Evolutionary conservation across 1,140 invertebrate species (phyloP).

Genomic region (Drosophila suzukii): DNA sequence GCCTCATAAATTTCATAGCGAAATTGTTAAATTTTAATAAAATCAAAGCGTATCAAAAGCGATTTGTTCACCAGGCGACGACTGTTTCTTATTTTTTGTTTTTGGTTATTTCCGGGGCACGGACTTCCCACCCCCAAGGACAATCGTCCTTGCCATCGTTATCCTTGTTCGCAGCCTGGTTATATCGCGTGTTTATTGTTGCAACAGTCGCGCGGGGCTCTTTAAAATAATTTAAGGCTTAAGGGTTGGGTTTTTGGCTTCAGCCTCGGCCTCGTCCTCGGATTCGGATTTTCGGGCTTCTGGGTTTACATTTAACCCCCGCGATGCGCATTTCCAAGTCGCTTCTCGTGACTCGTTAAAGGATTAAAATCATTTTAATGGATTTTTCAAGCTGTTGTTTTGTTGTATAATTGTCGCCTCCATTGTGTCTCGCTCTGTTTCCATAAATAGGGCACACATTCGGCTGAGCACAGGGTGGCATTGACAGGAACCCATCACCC

Average conservation of each 20-base stretch:
- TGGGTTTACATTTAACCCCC: constrained; percentile 24
- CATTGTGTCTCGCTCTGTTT: constrained; percentile 46
- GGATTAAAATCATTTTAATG: constrained; percentile 83
- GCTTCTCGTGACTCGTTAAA: constrained; percentile 78
- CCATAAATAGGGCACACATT: constrained; percentile 71
- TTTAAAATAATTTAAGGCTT: constrained; percentile 78
- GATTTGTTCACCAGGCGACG: constrained; percentile 79
- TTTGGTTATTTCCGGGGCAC: constrained; percentile 1
- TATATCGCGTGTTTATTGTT: constrained; percentile 82
- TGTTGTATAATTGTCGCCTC: constrained; percentile 78
- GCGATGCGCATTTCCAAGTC: constrained; percentile 44
- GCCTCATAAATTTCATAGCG: constrained; percentile 77
- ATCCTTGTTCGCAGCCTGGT: constrained; percentile 80
- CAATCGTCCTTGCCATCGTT: constrained; percentile 63
- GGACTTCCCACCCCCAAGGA: background rate
- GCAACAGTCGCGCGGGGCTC: constrained; percentile 72
- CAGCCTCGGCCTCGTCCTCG: background rate
- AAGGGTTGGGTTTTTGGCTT: constrained; percentile 27
- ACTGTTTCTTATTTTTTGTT: constrained; percentile 2
- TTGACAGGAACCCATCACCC: constrained; percentile 21
- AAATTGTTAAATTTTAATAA: constrained; percentile 83
- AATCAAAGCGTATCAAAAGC: constrained; percentile 81
- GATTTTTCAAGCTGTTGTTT: constrained; percentile 83
- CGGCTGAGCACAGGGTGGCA: constrained; percentile 19
- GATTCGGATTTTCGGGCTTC: constrained; percentile 14